These are phyloP conservation scores for Pterobdella sp. DNA, from an alignment of 2,888 invertebrate genomes.

Conservation along the genomic window DNA sequence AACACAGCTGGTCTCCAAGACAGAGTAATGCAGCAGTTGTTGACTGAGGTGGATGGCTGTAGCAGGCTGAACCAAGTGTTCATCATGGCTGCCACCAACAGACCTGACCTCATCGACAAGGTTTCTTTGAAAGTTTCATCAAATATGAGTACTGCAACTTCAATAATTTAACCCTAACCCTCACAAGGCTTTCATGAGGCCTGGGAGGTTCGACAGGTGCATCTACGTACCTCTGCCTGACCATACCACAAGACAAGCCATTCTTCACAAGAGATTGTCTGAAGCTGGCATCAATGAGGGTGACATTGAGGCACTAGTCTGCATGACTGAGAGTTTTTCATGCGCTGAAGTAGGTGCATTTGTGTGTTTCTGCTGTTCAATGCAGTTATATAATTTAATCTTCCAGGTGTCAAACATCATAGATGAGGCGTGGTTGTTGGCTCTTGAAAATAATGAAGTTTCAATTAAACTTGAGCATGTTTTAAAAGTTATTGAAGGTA, in stretches of 20 bases:
- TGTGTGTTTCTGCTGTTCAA: no score
- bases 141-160: no score
- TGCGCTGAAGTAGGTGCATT: slow-evolving; percentile 66
- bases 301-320: slow-evolving; percentile 61
- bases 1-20: slow-evolving; percentile 68
- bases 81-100: slow-evolving; percentile 88
- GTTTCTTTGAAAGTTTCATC: slow-evolving; percentile 19
- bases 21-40: slow-evolving; percentile 78
- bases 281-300: not conserved
- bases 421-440: slow-evolving; percentile 9
- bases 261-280: not conserved
- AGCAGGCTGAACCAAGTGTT: slow-evolving; percentile 76
- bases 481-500: not conserved
- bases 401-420: not conserved
- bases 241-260: slow-evolving; percentile 60
- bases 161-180: no score
- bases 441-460: not conserved
- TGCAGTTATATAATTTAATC: no score
- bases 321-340: slow-evolving; percentile 70
- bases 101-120: slow-evolving; percentile 85
- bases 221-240: slow-evolving; percentile 89
- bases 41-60: slow-evolving; percentile 90
- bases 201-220: slow-evolving; percentile 80
- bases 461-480: not conserved
- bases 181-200: slow-evolving; percentile 79